A percentile compares a stretch with the other conserved stretches of the same genome.
These are phyloP conservation scores for Platycercus adscitus DNA, from an alignment of 2,113 vertebrate genomes.

Conservation along the genomic window DNA sequence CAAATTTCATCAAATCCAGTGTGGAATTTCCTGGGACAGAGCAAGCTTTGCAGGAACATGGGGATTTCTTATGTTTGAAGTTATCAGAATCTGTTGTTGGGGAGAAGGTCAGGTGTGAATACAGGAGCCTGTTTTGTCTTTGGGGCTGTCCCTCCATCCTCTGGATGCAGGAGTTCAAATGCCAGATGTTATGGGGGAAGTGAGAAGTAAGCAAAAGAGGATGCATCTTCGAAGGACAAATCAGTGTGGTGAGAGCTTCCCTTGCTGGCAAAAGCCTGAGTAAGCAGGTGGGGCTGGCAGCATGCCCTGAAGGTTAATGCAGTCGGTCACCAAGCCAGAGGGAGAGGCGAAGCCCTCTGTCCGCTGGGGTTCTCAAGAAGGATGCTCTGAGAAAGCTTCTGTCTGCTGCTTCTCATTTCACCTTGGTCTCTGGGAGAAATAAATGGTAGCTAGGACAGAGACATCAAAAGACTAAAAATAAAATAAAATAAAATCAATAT, in stretches of 20 bases:
- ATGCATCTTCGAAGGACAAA: not conserved
- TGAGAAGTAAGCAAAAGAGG: not conserved
- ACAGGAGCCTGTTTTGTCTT: not conserved
- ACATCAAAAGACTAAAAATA: not conserved
- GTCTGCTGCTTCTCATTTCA: not conserved
- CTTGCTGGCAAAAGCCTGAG: slow-evolving; percentile 33
- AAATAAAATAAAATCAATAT: not conserved
- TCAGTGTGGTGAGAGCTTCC: not conserved
- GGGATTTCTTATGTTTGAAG: not conserved
- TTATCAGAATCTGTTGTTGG: not conserved
- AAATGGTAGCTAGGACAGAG: not conserved
- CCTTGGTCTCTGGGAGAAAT: not conserved
- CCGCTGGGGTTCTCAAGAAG: not conserved
- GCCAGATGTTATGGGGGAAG: not conserved
- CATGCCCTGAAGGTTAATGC: not conserved
- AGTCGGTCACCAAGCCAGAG: not conserved
- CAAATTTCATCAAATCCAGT: not conserved
- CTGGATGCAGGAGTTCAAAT: not conserved
- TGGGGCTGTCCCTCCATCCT: not conserved
- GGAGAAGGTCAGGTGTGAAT: not conserved
- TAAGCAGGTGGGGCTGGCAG: slow-evolving; percentile 47
- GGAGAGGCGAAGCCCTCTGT: not conserved
- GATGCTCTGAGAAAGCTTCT: not conserved
- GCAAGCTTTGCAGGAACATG: not conserved
- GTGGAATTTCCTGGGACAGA: not conserved